Evolutionary conservation across 2,113 vertebrate genomes (phyloP).

Genomic region (Pyrgilauda ruficollis): DNA sequence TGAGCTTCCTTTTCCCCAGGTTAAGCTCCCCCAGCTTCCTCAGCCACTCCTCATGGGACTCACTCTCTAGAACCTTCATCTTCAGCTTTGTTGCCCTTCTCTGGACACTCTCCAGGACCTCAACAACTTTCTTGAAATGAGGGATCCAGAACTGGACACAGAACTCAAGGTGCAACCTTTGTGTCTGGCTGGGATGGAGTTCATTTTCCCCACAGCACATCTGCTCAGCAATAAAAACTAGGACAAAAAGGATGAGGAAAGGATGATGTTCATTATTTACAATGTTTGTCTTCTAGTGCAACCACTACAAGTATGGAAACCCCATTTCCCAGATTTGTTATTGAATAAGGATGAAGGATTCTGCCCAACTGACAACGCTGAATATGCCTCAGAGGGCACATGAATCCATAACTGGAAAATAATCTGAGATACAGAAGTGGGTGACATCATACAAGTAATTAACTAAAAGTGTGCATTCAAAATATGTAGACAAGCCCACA

Average conservation of each 20-base stretch:
- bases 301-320: background rate
- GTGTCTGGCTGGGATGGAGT: background rate
- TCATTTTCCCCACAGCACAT: background rate
- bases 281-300: background rate
- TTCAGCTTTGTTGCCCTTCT: background rate
- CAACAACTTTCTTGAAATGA: background rate
- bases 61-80: background rate
- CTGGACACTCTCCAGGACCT: background rate
- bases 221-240: background rate
- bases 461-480: fast-evolving
- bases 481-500: background rate
- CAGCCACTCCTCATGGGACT: background rate
- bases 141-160: background rate
- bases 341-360: background rate
- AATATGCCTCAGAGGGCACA: background rate
- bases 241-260: background rate
- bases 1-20: background rate
- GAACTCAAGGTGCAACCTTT: background rate
- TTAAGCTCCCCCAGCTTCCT: background rate
- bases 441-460: background rate
- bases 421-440: background rate
- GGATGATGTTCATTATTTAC: background rate
- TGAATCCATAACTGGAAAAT: background rate
- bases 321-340: background rate
- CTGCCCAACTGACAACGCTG: background rate